Base-by-base conservation (phyloP, 2,113 vertebrate species). In the Albula goreensis region DNA sequence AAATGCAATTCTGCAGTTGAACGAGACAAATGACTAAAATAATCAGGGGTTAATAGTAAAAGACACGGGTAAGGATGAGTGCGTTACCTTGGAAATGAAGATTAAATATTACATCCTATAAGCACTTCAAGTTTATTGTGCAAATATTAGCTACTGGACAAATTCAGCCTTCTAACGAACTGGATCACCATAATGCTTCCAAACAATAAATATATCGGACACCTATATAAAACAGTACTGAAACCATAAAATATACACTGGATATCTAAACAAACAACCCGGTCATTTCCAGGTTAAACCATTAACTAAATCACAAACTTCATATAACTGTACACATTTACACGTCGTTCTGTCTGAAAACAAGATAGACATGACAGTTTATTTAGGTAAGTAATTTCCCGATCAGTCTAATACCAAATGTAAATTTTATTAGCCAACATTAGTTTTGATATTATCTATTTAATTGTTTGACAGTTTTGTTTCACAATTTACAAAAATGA, bases 131-230 rank as follows among this genome's bases (percentile, higher is more conserved):
- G 87, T 92, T 93, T 89, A 91, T 90, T 94, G 94, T 94, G 94
- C 94, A 96, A 92, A 91, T 87, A 92, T 94, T 91, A 66, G 60
- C 60, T 66, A 95, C 93, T 94, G 88, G 91, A 93, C 90, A 95
- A 92, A 91, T 91, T 88, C 92, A 92, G 91, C 91, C 91, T 93
- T 93, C 89, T 95, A 96, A 96, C 93, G 92, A 95, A 94, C 94
- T 85, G 94, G 91, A 93, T 96, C 93, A 95, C 94, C 95, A 93
- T 94, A 94, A 89, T 90, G 91, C 96, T 96, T 77, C 63, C 48
- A 96, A 96, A 96, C 96, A 98, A 99, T 99, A 99, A 99, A 99
- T 99, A 98, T 94, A 96, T 97, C 97, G 97, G 95, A 97, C 96
- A 97, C 93, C 94, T 94, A 94, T 94, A 94, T 93, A 94, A 93